Evolutionary conservation across 2,113 vertebrate species (phyloP).

Genomic region (Manacus vitellinus): DNA sequence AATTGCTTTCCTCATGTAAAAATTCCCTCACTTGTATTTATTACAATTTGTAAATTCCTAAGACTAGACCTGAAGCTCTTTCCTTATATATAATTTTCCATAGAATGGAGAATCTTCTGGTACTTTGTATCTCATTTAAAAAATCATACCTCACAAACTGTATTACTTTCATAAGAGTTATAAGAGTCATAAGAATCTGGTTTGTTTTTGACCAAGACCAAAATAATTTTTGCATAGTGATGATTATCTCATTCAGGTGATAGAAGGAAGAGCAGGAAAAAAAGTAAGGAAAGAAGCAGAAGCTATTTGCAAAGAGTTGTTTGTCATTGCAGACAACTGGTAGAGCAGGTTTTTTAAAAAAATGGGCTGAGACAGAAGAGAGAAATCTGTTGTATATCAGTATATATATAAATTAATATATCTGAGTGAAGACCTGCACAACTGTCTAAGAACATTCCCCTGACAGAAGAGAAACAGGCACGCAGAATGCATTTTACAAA

Average conservation of each 20-base stretch:
- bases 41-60: neutral
- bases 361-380: neutral
- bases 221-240: neutral
- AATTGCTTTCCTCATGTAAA: neutral
- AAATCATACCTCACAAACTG: neutral
- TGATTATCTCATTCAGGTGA: neutral
- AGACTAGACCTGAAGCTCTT: neutral
- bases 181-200: neutral
- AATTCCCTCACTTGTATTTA: neutral
- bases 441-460: neutral
- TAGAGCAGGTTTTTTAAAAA: neutral
- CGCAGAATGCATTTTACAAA: neutral
- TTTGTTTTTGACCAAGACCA: neutral
- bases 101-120: neutral
- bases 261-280: neutral
- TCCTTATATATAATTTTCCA: neutral
- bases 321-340: neutral
- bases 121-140: neutral
- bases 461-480: neutral
- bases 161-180: neutral
- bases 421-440: neutral
- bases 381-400: neutral
- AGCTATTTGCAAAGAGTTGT: neutral
- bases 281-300: neutral
- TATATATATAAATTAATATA: neutral